A percentile compares a stretch with the other conserved stretches of the same genome.
Conservation (phyloP, 2,888 invertebrate genomes). For the Pocota personata region DNA sequence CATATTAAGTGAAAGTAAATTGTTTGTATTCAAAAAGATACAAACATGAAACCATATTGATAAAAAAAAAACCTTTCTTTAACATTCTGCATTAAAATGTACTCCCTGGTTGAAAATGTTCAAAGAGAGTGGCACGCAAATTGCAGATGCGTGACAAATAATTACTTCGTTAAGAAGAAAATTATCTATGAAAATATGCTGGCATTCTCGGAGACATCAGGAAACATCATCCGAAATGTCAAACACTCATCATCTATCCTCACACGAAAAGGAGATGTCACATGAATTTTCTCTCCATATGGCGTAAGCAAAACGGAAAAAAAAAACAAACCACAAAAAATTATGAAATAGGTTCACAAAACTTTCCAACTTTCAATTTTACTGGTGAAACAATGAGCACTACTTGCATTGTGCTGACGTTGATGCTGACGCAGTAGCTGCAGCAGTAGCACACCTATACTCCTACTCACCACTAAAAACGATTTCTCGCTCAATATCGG, state of each 20-base stretch:
- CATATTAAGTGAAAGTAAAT: constrained; percentile 69
- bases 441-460: neutral
- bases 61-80: neutral
- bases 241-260: neutral
- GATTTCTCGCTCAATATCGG: constrained; percentile 31
- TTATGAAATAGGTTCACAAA: constrained; percentile 54
- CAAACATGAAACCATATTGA: constrained; percentile 10
- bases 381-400: constrained; percentile 36
- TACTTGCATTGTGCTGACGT: neutral
- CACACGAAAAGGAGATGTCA: constrained; percentile 37
- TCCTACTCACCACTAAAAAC: constrained; percentile 42
- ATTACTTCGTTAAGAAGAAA: neutral
- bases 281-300: constrained; percentile 12
- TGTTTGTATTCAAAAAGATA: constrained; percentile 42
- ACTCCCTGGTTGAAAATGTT: neutral
- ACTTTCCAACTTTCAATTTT: constrained; percentile 63
- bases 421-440: constrained; percentile 18
- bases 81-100: neutral
- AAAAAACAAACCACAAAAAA: neutral
- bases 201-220: constrained; percentile 27
- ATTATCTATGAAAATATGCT: neutral
- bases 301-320: neutral
- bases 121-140: constrained; percentile 14
- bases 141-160: constrained; percentile 58
- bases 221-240: constrained; percentile 42